Conservation (phyloP, 2,888 invertebrate genomes). For the Lasioglossum malachurum region DNA sequence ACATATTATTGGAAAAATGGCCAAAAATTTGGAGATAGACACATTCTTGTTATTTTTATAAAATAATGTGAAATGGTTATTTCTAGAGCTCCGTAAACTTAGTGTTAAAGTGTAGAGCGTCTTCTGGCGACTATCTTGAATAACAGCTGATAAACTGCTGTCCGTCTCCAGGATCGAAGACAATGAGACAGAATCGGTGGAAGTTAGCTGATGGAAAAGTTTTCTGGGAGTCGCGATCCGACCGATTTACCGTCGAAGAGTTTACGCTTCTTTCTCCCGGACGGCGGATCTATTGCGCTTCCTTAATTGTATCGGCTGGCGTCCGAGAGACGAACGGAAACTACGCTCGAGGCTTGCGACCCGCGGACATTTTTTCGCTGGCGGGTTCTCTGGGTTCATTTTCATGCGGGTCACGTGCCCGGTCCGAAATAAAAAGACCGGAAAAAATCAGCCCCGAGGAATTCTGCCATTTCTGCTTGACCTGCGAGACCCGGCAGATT, state of each 20-base stretch:
- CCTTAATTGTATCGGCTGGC: slow-evolving; percentile 51
- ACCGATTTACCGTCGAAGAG: not conserved
- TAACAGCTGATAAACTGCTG: not conserved
- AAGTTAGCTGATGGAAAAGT: not conserved
- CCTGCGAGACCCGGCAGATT: slow-evolving; percentile 8
- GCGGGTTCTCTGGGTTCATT: slow-evolving; percentile 36
- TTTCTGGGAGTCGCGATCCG: not conserved
- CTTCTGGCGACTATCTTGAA: not conserved
- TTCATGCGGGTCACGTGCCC: slow-evolving; percentile 59
- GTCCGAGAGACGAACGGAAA: slow-evolving; percentile 39
- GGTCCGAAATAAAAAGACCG: not conserved
- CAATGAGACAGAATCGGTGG: not conserved
- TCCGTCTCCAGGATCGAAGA: not conserved
- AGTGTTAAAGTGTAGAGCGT: too few species aligned
- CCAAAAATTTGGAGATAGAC: too few species aligned
- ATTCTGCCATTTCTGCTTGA: slow-evolving; percentile 23
- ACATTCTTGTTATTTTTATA: too few species aligned
- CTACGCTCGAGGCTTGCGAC: slow-evolving; percentile 40
- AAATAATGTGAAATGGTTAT: too few species aligned
- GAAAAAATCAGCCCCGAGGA: slow-evolving; percentile 40
- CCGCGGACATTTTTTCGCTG: slow-evolving; percentile 46
- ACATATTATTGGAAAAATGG: too few species aligned
- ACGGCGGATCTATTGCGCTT: not conserved
- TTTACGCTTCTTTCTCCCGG: not conserved
- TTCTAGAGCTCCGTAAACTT: too few species aligned